These are phyloP conservation scores for Aporrectodea caliginosa DNA, from an alignment of 1,140 invertebrate species.

Conservation along the genomic window DNA sequence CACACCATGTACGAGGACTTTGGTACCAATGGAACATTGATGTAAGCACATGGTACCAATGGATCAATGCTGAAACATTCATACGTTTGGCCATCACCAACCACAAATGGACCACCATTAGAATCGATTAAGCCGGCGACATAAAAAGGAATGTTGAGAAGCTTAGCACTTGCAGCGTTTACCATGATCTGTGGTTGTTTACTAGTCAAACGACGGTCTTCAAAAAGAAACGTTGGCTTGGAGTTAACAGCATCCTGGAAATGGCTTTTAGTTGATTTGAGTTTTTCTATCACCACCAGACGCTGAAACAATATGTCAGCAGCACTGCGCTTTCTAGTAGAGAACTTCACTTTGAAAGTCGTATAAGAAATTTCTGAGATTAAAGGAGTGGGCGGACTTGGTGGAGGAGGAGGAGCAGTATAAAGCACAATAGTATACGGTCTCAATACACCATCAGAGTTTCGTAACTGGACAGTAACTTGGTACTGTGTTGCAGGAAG, in stretches of 20 bases:
- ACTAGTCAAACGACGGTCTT: no score
- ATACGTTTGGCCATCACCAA: background rate
- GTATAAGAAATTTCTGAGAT: background rate
- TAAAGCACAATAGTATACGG: background rate
- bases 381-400: background rate
- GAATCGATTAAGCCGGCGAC: background rate
- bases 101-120: background rate
- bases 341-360: background rate
- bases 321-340: background rate
- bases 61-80: no score
- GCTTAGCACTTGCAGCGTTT: no score
- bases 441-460: no score
- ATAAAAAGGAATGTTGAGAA: background rate
- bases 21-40: background rate
- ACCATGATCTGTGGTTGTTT: no score
- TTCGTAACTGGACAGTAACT: no score
- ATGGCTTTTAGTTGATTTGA: no score
- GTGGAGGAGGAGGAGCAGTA: background rate
- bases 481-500: no score
- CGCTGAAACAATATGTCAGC: background rate
- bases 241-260: no score
- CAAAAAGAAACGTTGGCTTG: no score
- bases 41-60: no score
- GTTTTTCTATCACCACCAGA: background rate
- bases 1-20: background rate